A percentile compares a stretch with the other conserved stretches of the same genome.
Conservation (phyloP, 2,888 invertebrate species). For the Chaetogeoica ovagalla region DNA sequence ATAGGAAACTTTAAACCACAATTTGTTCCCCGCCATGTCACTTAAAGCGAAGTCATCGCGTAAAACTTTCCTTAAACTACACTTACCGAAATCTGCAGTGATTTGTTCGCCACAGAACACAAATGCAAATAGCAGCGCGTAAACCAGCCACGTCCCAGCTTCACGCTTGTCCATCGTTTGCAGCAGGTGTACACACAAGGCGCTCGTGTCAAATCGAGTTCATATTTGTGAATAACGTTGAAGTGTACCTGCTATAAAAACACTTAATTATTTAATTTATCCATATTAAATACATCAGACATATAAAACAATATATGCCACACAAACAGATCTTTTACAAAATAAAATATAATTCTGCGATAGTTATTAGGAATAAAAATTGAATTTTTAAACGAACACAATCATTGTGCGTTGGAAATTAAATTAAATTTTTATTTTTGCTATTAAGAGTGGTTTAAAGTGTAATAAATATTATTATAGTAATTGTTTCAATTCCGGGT, state of each 20-base stretch:
- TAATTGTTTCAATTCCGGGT: no score
- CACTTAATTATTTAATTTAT: background rate
- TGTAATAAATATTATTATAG: no score
- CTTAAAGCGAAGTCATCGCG: background rate
- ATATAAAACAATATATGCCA: no score
- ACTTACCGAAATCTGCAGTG: constrained; percentile 37
- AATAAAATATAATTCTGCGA: no score
- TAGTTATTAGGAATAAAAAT: no score
- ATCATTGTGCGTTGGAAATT: no score
- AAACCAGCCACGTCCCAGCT: constrained; percentile 12
- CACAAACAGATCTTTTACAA: no score
- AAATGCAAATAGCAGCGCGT: constrained; percentile 18
- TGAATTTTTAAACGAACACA: no score
- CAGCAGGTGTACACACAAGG: constrained; percentile 1
- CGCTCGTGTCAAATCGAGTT: constrained; percentile 2
- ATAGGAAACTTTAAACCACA: background rate
- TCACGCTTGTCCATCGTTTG: constrained; percentile 15
- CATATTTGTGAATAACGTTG: background rate
- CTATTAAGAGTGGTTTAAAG: no score
- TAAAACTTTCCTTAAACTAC: constrained; percentile 1
- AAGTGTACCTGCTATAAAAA: constrained; percentile 1
- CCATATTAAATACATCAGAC: no score
- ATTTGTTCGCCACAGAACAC: constrained; percentile 30
- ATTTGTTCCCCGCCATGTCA: background rate
- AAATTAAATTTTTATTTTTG: no score